Evolutionary conservation across 2,888 invertebrate genomes (phyloP).

Genomic region (Tipula unca): DNA sequence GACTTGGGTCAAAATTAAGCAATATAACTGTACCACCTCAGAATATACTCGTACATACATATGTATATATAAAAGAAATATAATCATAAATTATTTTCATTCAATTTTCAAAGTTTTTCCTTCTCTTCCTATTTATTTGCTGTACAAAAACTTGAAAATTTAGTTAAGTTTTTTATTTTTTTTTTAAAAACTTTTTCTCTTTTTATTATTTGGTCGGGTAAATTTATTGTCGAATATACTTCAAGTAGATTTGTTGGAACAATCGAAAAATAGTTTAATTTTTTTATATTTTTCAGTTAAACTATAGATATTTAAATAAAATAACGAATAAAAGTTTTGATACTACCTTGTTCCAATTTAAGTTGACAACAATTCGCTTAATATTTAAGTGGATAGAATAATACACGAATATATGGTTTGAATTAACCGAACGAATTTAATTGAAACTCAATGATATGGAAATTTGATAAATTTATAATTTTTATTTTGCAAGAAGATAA

Average conservation of each 20-base stretch:
- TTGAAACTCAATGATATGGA: too few species aligned
- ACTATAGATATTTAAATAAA: too few species aligned
- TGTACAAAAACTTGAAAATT: not conserved
- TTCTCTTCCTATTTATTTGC: not conserved
- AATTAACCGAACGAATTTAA: too few species aligned
- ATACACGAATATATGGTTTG: too few species aligned
- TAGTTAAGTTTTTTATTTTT: not conserved
- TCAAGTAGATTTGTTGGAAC: not conserved
- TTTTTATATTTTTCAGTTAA: too few species aligned
- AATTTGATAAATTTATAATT: too few species aligned
- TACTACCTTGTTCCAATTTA: too few species aligned
- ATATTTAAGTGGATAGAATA: too few species aligned
- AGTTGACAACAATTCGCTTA: too few species aligned
- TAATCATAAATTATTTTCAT: not conserved
- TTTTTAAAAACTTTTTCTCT: not conserved
- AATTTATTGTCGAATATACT: not conserved
- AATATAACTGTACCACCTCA: not conserved
- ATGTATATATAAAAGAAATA: not conserved
- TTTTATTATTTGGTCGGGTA: not conserved
- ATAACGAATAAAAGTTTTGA: too few species aligned
- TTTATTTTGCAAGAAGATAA: too few species aligned
- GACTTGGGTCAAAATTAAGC: not conserved
- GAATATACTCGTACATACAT: not conserved
- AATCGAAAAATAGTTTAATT: not conserved
- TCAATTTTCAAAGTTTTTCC: conserved; percentile 2